Conservation (phyloP, 2,888 invertebrate species). For the Ametastegia equiseti region DNA sequence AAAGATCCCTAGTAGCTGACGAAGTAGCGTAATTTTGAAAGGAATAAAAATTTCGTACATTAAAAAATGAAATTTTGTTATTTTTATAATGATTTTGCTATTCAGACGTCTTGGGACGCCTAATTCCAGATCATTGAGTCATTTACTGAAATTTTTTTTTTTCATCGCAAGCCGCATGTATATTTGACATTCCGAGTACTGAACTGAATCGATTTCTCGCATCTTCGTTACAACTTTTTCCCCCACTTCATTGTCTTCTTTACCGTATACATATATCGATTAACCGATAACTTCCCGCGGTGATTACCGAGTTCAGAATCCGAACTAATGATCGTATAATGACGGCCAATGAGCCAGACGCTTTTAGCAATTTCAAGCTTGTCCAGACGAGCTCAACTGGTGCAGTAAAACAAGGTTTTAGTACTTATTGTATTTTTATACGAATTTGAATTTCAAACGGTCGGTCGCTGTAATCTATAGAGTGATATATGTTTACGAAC, state of each 20-base stretch:
- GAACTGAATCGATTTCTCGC: constrained; percentile 7
- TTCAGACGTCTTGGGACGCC: constrained; percentile 35
- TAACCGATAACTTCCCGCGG: too few relatives aligned
- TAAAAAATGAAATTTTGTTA: neutral
- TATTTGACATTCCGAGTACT: constrained; percentile 7
- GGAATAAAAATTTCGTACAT: neutral
- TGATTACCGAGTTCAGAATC: constrained; percentile 2
- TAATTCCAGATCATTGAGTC: neutral
- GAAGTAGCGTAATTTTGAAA: constrained; percentile 2
- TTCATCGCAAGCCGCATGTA: neutral
- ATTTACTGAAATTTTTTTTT: constrained; percentile 21
- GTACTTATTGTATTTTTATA: neutral
- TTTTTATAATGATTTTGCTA: neutral
- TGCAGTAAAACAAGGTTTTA: neutral
- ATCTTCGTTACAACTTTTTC: too few relatives aligned
- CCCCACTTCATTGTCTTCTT: too few relatives aligned
- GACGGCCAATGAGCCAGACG: neutral
- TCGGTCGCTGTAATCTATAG: neutral
- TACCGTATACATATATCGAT: too few relatives aligned
- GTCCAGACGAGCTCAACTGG: neutral
- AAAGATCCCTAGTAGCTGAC: neutral
- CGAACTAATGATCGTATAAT: neutral
- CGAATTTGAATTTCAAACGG: neutral
- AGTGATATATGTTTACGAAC: neutral
- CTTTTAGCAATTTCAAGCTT: neutral